Evolutionary conservation across 2,888 invertebrate species (phyloP), one percentile per base, ranked within the genome.

Genomic region (Lamellibrachia satsuma): DNA sequence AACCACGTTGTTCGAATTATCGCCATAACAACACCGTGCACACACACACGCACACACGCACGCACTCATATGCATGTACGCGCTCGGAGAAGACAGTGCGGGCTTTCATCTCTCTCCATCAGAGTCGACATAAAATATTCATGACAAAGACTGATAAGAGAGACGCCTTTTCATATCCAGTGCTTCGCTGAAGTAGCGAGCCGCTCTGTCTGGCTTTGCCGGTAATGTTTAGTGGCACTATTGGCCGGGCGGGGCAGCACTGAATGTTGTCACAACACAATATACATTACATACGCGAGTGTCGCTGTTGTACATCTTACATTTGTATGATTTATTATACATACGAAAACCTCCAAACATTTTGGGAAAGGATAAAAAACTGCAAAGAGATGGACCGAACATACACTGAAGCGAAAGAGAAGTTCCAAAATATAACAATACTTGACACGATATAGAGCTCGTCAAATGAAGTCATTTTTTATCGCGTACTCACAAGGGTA

Each of bases 11-110:
- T 3, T 75, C n/a, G 22, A 75, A 22, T 15, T 75, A 15, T 75
- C n/a, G 75, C 75, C 75, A 75, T 22, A 15, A 75, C 22, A 22
- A 75, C 75, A 15, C 75, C n/a, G 52, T 55, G n/a, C 91, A 91
- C 52, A 51, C 52, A 91, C 91, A 9, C 91, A 91, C 91, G 27
- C 55, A 52, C 91, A 51, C 22, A 52, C 91, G n/a, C 91, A 52
- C 91, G 57, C 91, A 91, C 91, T 75, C 15, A 60, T 60, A 60
- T 60, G 60, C 60, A 15, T 22, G 75, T 75, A 75, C 75, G 75
- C 22, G 22, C 75, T 22, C 22, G 22, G 75, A 15, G 75, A 75
- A 75, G 75, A 75, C 75, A 75, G 15, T 15, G 22, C 22, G 15
- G 75, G 15, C 75, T 75, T 75, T 75, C 75, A 75, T 75, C 75